Percentiles rank a stretch among this genome's conserved stretches.
Evolutionary conservation across 2,113 vertebrate species (phyloP).

Genomic region (Ctenodactylus gundi): DNA sequence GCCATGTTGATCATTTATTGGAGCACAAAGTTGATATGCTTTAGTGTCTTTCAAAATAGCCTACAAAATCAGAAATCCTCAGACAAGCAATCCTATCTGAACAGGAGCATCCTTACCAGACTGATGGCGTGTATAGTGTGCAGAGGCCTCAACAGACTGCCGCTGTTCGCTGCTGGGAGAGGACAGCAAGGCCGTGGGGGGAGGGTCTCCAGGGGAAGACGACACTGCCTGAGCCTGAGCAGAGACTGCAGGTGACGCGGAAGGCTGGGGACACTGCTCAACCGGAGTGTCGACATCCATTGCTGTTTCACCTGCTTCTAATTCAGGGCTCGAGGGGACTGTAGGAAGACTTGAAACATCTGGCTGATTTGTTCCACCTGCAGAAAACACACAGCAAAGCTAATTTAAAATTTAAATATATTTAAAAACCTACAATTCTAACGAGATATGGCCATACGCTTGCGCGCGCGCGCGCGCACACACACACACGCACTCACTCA

Average conservation of each 20-base stretch:
- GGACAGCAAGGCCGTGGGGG: constrained; percentile 85
- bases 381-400: constrained; percentile 57
- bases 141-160: constrained; percentile 79
- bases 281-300: constrained; percentile 84
- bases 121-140: constrained; percentile 80
- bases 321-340: constrained; percentile 76
- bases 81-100: constrained; percentile 59
- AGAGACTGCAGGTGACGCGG: constrained; percentile 84
- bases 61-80: constrained; percentile 18
- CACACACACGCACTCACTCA: background rate
- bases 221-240: constrained; percentile 87
- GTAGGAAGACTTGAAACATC: constrained; percentile 80
- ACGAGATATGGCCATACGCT: background rate
- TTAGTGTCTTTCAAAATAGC: constrained; percentile 31
- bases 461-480: background rate
- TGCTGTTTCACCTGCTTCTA: constrained; percentile 81
- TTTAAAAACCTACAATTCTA: background rate
- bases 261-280: constrained; percentile 84
- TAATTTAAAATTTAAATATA: constrained; percentile 59
- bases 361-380: constrained; percentile 85
- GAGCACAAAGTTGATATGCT: background rate
- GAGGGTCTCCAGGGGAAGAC: constrained; percentile 86
- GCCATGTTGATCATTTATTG: constrained; percentile 10
- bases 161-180: constrained; percentile 89
- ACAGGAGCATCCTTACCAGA: constrained; percentile 84